Evolutionary conservation across 2,113 vertebrate genomes (phyloP).

Genomic region (Ammodytes marinus): DNA sequence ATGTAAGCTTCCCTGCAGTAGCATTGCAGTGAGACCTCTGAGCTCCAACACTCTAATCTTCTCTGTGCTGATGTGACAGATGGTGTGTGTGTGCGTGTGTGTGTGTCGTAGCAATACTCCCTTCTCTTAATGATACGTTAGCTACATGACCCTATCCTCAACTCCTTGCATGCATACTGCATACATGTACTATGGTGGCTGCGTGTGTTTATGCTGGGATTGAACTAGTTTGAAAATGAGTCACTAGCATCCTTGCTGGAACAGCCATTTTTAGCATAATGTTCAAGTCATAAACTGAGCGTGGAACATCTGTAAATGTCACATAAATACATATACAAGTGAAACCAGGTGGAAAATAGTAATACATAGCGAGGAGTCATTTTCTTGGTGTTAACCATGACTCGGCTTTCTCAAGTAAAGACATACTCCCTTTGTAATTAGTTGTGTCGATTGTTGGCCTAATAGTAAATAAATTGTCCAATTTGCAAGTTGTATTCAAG

Average conservation of each 20-base stretch:
- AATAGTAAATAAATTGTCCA: not conserved
- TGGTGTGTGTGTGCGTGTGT: constrained; percentile 65
- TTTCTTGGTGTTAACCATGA: not conserved
- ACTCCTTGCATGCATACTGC: constrained; percentile 12
- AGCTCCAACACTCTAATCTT: constrained; percentile 77
- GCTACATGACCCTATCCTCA: not conserved
- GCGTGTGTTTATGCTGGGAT: constrained; percentile 14
- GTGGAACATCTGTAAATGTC: not conserved
- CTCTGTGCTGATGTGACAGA: constrained; percentile 81
- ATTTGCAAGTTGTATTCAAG: not conserved
- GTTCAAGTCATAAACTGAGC: constrained; percentile 11
- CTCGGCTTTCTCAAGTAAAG: not conserved
- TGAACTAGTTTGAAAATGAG: constrained; percentile 21
- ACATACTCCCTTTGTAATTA: not conserved
- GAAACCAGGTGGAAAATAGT: not conserved
- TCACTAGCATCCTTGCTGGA: not conserved
- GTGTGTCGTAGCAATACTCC: constrained; percentile 34
- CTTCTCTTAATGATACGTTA: constrained; percentile 52
- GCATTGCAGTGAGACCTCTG: constrained; percentile 46
- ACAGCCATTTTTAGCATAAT: constrained; percentile 9
- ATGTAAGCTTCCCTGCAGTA: constrained; percentile 59
- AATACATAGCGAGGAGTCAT: not conserved
- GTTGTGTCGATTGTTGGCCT: not conserved
- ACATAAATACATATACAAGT: not conserved
- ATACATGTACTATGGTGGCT: constrained; percentile 2